phyloP scores from a whole-genome alignment of 2,797 vertebrate genomes.

The Dendrocincla tyrannina region DNA sequence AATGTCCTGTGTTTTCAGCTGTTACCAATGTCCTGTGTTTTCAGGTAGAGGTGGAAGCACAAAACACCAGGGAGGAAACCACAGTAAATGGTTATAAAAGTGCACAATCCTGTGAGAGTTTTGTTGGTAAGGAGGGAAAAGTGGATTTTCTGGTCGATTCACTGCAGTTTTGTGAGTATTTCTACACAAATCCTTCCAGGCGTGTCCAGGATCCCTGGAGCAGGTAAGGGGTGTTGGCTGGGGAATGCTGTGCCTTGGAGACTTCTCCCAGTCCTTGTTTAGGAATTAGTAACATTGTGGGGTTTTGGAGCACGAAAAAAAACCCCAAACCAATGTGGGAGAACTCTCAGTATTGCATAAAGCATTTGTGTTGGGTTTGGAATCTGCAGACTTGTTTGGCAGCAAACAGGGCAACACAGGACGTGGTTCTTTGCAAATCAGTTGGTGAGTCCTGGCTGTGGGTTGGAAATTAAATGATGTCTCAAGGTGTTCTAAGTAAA shows the following conservation, averaged over 20 bases:
- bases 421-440: not conserved
- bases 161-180: not conserved
- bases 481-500: not conserved
- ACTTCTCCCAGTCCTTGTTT: not conserved
- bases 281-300: not conserved
- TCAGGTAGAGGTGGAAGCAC: not conserved
- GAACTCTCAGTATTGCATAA: not conserved
- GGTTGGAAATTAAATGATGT: not conserved
- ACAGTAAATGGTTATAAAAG: not conserved
- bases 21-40: not conserved
- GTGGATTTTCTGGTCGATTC: not conserved
- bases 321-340: not conserved
- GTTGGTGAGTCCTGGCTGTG: not conserved
- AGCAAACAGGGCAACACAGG: not conserved
- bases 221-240: not conserved
- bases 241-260: not conserved
- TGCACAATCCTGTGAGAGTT: not conserved
- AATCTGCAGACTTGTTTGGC: not conserved
- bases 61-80: not conserved
- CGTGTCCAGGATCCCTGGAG: not conserved
- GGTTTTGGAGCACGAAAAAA: fast-evolving
- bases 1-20: not conserved
- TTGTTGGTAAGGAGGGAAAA: not conserved
- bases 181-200: not conserved
- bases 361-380: not conserved